Percentiles rank a stretch among this genome's conserved stretches.
Conservation (phyloP, 1,140 invertebrate species). For the Agraylea sexmaculata region DNA sequence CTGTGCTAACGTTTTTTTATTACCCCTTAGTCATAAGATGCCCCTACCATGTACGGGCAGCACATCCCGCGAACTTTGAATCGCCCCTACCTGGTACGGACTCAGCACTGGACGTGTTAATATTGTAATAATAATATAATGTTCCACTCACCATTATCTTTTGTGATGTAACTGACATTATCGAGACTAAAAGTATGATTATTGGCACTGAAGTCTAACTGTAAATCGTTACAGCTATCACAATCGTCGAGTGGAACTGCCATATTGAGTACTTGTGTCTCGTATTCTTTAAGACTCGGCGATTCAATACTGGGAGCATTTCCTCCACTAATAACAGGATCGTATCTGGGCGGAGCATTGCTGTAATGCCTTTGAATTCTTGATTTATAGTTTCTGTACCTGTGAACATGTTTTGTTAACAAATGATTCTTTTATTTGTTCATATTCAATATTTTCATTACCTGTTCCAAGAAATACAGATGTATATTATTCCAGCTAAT, state of each 20-base stretch:
- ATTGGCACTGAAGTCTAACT: slow-evolving; percentile 75
- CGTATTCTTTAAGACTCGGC: slow-evolving; percentile 61
- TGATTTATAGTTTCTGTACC: slow-evolving; percentile 70
- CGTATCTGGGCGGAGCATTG: slow-evolving; percentile 48
- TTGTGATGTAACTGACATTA: slow-evolving; percentile 74
- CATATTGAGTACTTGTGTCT: slow-evolving; percentile 83
- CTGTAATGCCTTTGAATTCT: slow-evolving; percentile 48
- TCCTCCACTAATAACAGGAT: slow-evolving; percentile 65
- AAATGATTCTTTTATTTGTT: slow-evolving; percentile 2
- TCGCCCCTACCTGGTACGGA: no score
- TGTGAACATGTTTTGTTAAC: slow-evolving; percentile 26
- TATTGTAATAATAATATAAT: slow-evolving; percentile 10
- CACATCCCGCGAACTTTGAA: no score
- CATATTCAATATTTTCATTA: slow-evolving; percentile 31
- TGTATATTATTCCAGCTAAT: slow-evolving; percentile 76
- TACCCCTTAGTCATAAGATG: no score
- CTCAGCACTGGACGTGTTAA: no score
- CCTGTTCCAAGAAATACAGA: slow-evolving; percentile 87
- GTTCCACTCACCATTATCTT: slow-evolving; percentile 50
- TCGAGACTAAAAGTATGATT: slow-evolving; percentile 78
- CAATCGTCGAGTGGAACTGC: slow-evolving; percentile 70
- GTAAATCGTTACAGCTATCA: slow-evolving; percentile 53
- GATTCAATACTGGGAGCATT: slow-evolving; percentile 38
- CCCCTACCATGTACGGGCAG: no score
- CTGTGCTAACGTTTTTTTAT: no score